Evolutionary conservation across 2,888 invertebrate genomes (phyloP), one percentile per base, ranked within the genome.

Genomic region (Mechanitis messenoides): DNA sequence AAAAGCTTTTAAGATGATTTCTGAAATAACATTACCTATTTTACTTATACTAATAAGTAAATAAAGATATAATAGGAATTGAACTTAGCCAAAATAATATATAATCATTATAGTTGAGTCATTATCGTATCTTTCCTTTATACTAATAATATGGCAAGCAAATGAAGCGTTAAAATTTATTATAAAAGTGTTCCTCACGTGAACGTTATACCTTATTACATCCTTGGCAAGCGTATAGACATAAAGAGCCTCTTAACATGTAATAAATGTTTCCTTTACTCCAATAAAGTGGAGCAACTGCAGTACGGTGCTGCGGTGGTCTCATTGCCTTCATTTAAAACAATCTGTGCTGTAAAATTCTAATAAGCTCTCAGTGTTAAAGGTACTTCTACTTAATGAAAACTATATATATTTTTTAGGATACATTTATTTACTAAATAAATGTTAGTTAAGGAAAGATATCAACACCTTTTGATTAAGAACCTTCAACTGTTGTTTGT

Each of bases 261-360:
- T 84, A 79, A 84, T 84, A 83, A 85, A 86, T 84, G 81, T 83
- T 81, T 82, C 80, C 80, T 80, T 77, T 78, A 78, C 75, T 77
- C 75, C 77, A 74, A 80, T 81, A 82, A 83, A 85, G 74, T 80
- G 79, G 78, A 74, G 73, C 78, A 76, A 77, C 73, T 80, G 78
- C 78, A 79, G 72, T 67, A 69, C 69, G 69, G 68, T 69, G 71
- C 71, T 68, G 71, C 70, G 68, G 72, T 72, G 74, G 74, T 76
- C 74, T 77, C 80, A 80, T 80, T 81, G 78, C 79, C 78, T 81
- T 80, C 80, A 78, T 80, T 83, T 80, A 77, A 79, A 83, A 81
- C 79, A 80, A 80, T 79, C 71, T 77, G 72, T 67, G 74, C 72
- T 70, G 70, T 70, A 71, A 75, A 78, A 76, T 77, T 70, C 69